Percentiles rank a stretch among this genome's conserved stretches.
These are phyloP conservation scores for Atlantisia rogersi DNA, from an alignment of 2,113 vertebrate species.

Conservation along the genomic window DNA sequence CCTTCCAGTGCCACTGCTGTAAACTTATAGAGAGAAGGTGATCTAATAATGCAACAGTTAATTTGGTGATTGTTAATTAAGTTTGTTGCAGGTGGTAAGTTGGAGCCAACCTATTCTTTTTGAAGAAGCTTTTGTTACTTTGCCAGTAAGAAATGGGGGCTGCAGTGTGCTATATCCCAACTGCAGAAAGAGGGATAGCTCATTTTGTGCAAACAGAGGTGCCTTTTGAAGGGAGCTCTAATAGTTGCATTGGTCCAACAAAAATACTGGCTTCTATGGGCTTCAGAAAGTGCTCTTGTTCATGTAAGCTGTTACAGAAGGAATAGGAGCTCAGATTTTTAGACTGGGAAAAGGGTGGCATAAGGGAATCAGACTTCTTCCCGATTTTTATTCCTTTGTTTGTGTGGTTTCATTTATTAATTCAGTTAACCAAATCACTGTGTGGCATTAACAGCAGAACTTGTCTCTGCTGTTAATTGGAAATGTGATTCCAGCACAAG, in stretches of 20 bases:
- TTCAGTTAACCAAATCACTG: not conserved
- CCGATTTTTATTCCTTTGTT: not conserved
- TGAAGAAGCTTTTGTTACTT: not conserved
- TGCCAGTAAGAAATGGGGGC: not conserved
- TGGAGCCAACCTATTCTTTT: not conserved
- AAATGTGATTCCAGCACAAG: not conserved
- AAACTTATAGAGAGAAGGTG: not conserved
- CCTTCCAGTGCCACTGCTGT: not conserved
- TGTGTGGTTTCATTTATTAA: not conserved
- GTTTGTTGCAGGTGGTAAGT: not conserved
- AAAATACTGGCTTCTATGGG: not conserved
- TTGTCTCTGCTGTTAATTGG: not conserved
- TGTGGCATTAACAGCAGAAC: not conserved
- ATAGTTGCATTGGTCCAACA: not conserved
- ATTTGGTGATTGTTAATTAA: not conserved
- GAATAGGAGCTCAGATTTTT: accelerated
- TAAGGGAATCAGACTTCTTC: not conserved
- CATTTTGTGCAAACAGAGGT: not conserved
- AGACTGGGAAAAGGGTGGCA: not conserved
- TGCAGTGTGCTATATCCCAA: not conserved
- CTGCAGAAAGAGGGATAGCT: not conserved
- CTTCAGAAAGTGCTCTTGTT: not conserved
- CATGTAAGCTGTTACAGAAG: not conserved
- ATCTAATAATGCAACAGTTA: not conserved
- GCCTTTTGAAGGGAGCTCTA: not conserved